Conservation (phyloP, 2,113 vertebrate genomes). For the Danio rerio region GRCz12tu NC_133177.1:36577501-36578000, state of each 20-base stretch:
- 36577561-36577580: too few species aligned
- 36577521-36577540: too few species aligned
- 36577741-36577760: not conserved
- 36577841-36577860: not conserved
- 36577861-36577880: constrained; percentile 21
- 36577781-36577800: constrained; percentile 37
- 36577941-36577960: not conserved
- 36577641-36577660: too few species aligned
- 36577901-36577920: constrained; percentile 13
- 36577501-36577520: too few species aligned
- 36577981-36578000: not conserved
- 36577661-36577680: not conserved
- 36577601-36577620: too few species aligned
- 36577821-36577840: constrained; percentile 1
- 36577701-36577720: not conserved
- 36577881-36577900: constrained; percentile 35
- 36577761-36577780: not conserved
- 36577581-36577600: too few species aligned
- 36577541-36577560: too few species aligned
- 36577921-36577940: not conserved
- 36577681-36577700: not conserved
- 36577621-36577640: too few species aligned
- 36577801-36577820: not conserved
- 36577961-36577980: not conserved
- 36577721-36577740: not conserved